Percentiles rank a stretch among this genome's conserved stretches.
Evolutionary conservation across 2,113 vertebrate genomes (phyloP).

Genomic region (Rhea pennata): DNA sequence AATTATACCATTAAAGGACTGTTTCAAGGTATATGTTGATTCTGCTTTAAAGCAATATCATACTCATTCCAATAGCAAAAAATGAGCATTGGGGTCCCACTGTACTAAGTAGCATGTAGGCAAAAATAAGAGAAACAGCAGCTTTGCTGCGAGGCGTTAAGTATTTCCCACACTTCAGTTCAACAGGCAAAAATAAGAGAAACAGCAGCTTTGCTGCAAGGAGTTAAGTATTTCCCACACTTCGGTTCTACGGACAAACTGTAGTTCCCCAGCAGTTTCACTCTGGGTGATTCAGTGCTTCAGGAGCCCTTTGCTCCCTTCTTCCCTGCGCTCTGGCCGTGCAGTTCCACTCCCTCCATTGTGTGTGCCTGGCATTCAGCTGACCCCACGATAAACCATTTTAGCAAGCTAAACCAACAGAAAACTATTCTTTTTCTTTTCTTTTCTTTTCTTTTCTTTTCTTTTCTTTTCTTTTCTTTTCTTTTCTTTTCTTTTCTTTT

Average conservation of each 20-base stretch:
- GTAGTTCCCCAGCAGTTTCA: background rate
- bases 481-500: no score
- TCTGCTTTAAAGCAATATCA: background rate
- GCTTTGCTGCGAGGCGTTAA: background rate
- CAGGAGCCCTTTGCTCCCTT: background rate
- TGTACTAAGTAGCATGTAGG: rapidly evolving
- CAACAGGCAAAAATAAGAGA: background rate
- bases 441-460: background rate
- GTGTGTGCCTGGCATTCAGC: background rate
- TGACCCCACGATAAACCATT: constrained; percentile 15
- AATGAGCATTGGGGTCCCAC: background rate
- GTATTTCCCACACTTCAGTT: background rate
- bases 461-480: background rate
- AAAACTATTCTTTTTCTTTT: background rate
- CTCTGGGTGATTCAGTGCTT: background rate
- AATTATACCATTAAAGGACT: background rate
- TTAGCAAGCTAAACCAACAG: background rate
- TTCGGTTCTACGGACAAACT: background rate
- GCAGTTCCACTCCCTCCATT: background rate
- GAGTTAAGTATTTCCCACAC: background rate
- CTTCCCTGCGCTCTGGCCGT: background rate
- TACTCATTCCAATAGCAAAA: background rate
- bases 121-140: background rate
- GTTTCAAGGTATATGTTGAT: background rate
- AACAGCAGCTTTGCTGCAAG: background rate